Conservation (phyloP, 2,797 vertebrate species). For the Smutsia gigantea region DNA sequence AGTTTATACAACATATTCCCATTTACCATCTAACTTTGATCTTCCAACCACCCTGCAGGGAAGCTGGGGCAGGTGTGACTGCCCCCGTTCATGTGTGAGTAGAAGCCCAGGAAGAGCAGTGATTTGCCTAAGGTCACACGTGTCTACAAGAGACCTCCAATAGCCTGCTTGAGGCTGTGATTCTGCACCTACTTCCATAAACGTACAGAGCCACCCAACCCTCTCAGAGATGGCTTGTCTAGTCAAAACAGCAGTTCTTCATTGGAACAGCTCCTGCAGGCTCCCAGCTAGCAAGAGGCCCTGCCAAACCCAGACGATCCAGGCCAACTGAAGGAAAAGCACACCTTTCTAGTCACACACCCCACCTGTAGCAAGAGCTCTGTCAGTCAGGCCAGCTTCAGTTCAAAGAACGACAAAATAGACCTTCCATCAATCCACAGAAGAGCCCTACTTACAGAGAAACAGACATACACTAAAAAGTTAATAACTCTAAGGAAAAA, state of each 20-base stretch:
- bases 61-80: background rate
- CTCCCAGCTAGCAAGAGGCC: background rate
- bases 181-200: background rate
- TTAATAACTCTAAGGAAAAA: conserved; percentile 12
- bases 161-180: background rate
- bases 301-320: background rate
- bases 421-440: background rate
- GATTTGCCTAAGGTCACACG: background rate
- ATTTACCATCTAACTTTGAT: background rate
- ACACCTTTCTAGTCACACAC: background rate
- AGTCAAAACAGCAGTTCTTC: background rate
- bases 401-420: background rate
- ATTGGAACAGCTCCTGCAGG: background rate
- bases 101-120: background rate
- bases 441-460: background rate
- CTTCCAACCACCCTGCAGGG: background rate
- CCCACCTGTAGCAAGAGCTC: background rate
- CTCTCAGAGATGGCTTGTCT: background rate
- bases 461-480: conserved; percentile 28
- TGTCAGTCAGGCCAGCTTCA: background rate
- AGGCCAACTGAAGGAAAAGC: background rate
- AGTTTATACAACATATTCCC: background rate
- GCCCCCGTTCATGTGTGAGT: background rate
- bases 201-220: background rate
- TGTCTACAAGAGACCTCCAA: background rate